Evolutionary conservation across 2,888 invertebrate species (phyloP).

Genomic region (Drosophila kanekoi): DNA sequence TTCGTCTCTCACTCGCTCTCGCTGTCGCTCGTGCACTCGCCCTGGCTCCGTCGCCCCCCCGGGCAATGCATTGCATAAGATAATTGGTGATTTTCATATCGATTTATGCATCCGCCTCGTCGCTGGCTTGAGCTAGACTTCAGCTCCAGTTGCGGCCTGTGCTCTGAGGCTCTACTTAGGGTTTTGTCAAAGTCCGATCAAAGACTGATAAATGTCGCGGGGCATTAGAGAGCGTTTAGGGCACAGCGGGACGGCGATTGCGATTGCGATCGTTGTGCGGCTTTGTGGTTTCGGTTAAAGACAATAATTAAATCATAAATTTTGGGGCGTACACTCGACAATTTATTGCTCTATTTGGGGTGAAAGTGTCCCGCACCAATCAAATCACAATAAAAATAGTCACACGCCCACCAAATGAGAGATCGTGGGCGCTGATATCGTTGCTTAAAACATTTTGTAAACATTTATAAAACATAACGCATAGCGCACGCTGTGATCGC

Average conservation of each 20-base stretch:
- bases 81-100: conserved; percentile 82
- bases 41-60: conserved; percentile 8
- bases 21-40: conserved; percentile 5
- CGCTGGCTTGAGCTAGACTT: conserved; percentile 32
- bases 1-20: background rate
- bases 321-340: conserved; percentile 28
- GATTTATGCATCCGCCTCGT: conserved; percentile 83
- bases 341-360: conserved; percentile 76
- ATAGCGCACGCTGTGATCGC: conserved; percentile 50
- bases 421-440: conserved; percentile 37
- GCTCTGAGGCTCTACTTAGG: conserved; percentile 18
- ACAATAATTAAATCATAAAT: conserved; percentile 79
- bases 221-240: conserved; percentile 50
- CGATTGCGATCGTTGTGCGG: background rate
- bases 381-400: conserved; percentile 72
- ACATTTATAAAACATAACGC: conserved; percentile 40
- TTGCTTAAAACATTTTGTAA: conserved; percentile 50
- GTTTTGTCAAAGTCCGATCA: conserved; percentile 57
- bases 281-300: conserved; percentile 28
- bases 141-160: background rate
- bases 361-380: conserved; percentile 52
- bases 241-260: conserved; percentile 50
- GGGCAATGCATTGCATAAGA: conserved; percentile 68
- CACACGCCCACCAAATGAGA: conserved; percentile 57
- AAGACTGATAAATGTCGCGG: conserved; percentile 61